A percentile compares a stretch with the other conserved stretches of the same genome.
Evolutionary conservation across 2,888 invertebrate species (phyloP).

Genomic region (Eumacrocentrus americanus): DNA sequence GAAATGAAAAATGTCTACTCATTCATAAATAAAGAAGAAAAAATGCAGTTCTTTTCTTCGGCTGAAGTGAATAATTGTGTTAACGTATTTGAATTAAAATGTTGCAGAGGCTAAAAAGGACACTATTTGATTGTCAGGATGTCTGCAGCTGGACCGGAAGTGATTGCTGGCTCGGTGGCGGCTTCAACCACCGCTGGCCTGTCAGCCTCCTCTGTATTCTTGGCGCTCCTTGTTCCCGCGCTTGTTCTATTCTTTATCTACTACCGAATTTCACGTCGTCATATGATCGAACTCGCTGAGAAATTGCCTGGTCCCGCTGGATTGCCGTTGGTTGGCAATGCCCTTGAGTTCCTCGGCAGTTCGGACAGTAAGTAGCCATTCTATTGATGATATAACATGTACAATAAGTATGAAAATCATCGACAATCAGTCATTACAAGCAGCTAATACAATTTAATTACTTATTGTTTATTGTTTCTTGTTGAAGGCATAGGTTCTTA

Average conservation of each 20-base stretch:
- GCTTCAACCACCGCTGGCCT: conserved; percentile 61
- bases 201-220: conserved; percentile 73
- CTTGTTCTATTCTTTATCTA: conserved; percentile 75
- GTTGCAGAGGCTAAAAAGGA: conserved; percentile 18
- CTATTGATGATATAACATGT: too few relatives aligned
- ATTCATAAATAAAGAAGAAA: too few relatives aligned
- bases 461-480: too few relatives aligned
- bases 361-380: conserved; percentile 68
- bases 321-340: conserved; percentile 76
- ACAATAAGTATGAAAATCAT: too few relatives aligned
- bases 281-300: conserved; percentile 73
- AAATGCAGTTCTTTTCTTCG: too few relatives aligned
- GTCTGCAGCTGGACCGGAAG: conserved; percentile 57
- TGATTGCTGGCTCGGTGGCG: conserved; percentile 51
- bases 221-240: conserved; percentile 75
- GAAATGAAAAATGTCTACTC: too few relatives aligned
- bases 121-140: conserved; percentile 38
- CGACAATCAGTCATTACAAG: too few relatives aligned
- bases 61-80: conserved; percentile 15
- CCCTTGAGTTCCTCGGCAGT: conserved; percentile 75
- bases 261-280: conserved; percentile 76
- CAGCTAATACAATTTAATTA: too few relatives aligned
- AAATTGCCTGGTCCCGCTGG: conserved; percentile 77
- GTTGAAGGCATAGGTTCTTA: too few relatives aligned
- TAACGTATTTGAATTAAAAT: background rate